Evolutionary conservation across 2,797 vertebrate species (phyloP), one percentile per base, ranked within the genome.

Genomic region (Sebastes elongatus): DNA sequence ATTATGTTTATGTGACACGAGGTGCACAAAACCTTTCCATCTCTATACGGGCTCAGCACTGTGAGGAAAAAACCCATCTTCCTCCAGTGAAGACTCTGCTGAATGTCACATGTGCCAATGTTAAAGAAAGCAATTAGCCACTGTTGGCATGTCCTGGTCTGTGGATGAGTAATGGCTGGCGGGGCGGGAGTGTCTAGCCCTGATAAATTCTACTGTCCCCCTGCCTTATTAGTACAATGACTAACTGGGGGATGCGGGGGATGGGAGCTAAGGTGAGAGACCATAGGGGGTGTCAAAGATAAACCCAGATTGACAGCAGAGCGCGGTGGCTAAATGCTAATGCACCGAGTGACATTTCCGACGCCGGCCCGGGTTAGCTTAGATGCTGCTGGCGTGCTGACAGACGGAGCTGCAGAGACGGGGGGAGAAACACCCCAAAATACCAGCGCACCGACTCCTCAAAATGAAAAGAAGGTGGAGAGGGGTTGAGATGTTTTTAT

Each of bases 321-420:
- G 92, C 83, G 86, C 13, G 75, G 87, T 69, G 76, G 92, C 92
- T 95, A 96, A 96, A 96, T 96, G 96, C 95, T 96, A 96, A 96
- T 96, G 95, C 87, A 83, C 86, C 74, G 76, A 80, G 76, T 96
- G 96, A 96, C 95, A 96, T 96, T 96, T 96, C 78, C 84, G n/a
- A 82, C 22, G 88, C 79, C 59, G 64, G 87, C 76, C 81, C 32
- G 56, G 91, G 91, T 94, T 94, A 93, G 91, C 92, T 86, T 87
- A 74, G 85, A 86, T 87, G 87, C 82, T 85, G 88, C 80, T 71
- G 84, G 74, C 28, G 5, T 30, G 73, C 82, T 93, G 93, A 93
- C 92, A 93, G 89, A 81, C 71, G n/a, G 63, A 76, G 67, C 67
- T 33, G 55, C 57, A 59, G 75, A 68, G 80, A 78, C 4, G 13